Percentiles rank a stretch among this genome's conserved stretches.
phyloP scores from a whole-genome alignment of 2,797 vertebrate species.

The Thalassophryne amazonica region DNA sequence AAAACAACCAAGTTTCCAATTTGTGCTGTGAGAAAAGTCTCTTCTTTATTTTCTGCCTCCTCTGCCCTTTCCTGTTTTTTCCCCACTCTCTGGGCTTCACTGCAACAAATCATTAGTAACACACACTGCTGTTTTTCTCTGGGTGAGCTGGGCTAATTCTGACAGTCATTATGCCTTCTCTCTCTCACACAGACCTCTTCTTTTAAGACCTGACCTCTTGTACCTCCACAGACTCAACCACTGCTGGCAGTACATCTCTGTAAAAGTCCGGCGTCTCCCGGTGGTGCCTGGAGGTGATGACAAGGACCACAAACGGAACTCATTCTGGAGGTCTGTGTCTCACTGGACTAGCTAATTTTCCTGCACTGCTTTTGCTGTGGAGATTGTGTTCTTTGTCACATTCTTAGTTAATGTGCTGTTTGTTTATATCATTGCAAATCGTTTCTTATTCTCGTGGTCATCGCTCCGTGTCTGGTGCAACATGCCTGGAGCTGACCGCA shows the following conservation, averaged over 20 bases:
- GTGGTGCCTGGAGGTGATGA: constrained; percentile 12
- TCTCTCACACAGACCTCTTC: constrained; percentile 15
- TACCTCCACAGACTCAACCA: background rate
- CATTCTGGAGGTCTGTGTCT: no score
- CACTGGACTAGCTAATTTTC: no score
- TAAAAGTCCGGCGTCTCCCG: constrained; percentile 13
- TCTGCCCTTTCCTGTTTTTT: constrained; percentile 24
- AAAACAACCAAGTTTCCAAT: constrained; percentile 21
- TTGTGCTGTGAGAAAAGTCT: constrained; percentile 26
- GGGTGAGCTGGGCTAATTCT: constrained; percentile 53
- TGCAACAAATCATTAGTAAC: constrained; percentile 57
- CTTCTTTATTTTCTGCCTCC: constrained; percentile 20
- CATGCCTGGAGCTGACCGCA: constrained; percentile 10
- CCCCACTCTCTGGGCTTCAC: constrained; percentile 36
- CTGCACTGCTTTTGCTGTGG: no score
- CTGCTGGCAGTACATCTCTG: constrained; percentile 40
- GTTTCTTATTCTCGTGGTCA: background rate
- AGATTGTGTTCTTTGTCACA: background rate
- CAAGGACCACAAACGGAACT: constrained; percentile 6
- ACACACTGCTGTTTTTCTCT: constrained; percentile 56
- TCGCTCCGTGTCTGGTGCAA: constrained; percentile 2
- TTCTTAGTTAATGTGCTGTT: background rate
- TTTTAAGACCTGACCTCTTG: constrained; percentile 22
- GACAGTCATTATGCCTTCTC: constrained; percentile 58
- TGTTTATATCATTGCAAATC: constrained; percentile 6